Conservation (phyloP, 2,888 invertebrate genomes). For the Epinotia brunnichana region DNA sequence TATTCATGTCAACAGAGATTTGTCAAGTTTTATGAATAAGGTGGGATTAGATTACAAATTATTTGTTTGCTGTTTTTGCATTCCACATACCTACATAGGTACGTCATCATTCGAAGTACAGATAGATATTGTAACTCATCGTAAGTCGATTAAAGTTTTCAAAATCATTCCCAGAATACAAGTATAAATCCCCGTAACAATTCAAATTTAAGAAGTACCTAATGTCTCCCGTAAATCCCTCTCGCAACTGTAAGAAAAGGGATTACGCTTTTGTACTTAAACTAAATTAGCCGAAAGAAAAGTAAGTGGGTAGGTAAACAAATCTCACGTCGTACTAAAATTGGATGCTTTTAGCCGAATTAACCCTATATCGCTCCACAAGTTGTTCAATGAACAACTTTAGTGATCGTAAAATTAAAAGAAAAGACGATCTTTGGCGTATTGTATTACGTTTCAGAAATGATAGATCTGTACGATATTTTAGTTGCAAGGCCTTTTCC, state of each 20-base stretch:
- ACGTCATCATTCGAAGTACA: not conserved
- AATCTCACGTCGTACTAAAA: constrained; percentile 55
- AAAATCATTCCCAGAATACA: not conserved
- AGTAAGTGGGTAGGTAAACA: constrained; percentile 59
- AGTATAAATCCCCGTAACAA: constrained; percentile 22
- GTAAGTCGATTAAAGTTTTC: not conserved
- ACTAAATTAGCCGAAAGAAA: constrained; percentile 61
- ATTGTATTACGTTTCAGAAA: not conserved
- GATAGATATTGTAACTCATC: not conserved
- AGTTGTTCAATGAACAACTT: constrained; percentile 23
- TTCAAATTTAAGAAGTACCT: constrained; percentile 38
- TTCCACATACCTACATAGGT: not conserved
- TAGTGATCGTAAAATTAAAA: constrained; percentile 23
- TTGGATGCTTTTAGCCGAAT: constrained; percentile 67
- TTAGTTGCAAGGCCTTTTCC: too few relatives aligned
- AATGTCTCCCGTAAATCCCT: constrained; percentile 44
- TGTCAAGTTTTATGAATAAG: too few relatives aligned
- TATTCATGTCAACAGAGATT: too few relatives aligned
- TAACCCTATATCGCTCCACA: constrained; percentile 27
- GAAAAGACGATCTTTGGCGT: not conserved
- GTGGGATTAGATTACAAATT: too few relatives aligned
- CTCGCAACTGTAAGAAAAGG: constrained; percentile 47
- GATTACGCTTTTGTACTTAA: constrained; percentile 58
- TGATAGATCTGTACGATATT: not conserved
- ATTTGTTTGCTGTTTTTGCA: too few relatives aligned